Conservation (phyloP, 1,140 invertebrate genomes). For the Heliconius hermathena region DNA sequence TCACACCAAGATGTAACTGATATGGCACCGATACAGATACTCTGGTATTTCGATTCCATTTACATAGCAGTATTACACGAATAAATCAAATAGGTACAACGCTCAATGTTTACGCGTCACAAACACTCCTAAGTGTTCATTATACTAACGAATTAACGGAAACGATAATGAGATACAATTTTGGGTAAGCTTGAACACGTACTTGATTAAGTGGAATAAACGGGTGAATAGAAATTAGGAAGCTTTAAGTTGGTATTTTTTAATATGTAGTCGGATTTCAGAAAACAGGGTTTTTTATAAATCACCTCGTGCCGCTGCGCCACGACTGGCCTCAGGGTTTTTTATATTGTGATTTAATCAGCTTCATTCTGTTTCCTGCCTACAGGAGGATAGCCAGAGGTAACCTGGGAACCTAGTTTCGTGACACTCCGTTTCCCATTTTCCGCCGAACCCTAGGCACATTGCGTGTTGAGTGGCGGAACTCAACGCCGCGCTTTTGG, state of each 20-base stretch:
- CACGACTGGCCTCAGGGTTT: too few species aligned
- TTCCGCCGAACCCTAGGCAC: too few species aligned
- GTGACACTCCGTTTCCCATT: too few species aligned
- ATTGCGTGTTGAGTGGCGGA: too few species aligned
- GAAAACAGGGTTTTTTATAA: too few species aligned
- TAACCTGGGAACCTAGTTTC: too few species aligned
- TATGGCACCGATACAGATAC: background rate
- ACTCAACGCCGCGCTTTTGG: too few species aligned
- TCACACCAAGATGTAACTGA: too few species aligned
- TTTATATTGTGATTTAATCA: too few species aligned
- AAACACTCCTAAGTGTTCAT: slow-evolving; percentile 16
- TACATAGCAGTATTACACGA: slow-evolving; percentile 13
- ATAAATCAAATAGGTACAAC: slow-evolving; percentile 25
- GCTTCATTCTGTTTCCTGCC: too few species aligned
- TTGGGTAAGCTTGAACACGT: slow-evolving; percentile 18
- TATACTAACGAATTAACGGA: slow-evolving; percentile 30
- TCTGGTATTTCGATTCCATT: slow-evolving; percentile 17
- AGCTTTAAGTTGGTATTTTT: background rate
- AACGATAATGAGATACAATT: slow-evolving; percentile 27
- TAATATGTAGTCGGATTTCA: background rate
- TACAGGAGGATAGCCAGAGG: too few species aligned
- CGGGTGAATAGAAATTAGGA: background rate
- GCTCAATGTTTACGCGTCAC: slow-evolving; percentile 26
- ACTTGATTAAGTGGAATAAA: slow-evolving; percentile 21
- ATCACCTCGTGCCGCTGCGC: too few species aligned